Evolutionary conservation across 2,113 vertebrate species (phyloP).

Genomic region (Mormyrus lacerda): DNA sequence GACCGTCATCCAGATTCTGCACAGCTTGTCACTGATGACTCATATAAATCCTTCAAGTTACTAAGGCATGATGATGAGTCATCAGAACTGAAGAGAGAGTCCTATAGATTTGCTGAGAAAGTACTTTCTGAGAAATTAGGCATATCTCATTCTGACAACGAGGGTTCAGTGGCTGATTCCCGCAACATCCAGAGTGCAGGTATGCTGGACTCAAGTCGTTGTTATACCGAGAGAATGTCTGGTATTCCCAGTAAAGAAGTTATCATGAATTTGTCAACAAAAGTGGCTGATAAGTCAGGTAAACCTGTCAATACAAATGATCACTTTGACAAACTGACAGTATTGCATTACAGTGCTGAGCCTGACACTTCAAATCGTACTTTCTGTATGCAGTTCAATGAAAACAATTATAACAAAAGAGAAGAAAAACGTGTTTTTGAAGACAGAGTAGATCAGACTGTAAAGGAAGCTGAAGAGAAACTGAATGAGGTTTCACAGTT

Average conservation of each 20-base stretch:
- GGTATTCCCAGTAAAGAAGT: slow-evolving; percentile 76
- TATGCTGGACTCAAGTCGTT: slow-evolving; percentile 67
- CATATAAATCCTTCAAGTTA: slow-evolving; percentile 91
- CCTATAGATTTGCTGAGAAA: slow-evolving; percentile 98
- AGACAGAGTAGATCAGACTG: slow-evolving; percentile 94
- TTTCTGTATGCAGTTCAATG: slow-evolving; percentile 94
- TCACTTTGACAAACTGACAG: slow-evolving; percentile 90
- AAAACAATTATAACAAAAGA: slow-evolving; percentile 90
- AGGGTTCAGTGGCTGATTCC: slow-evolving; percentile 78
- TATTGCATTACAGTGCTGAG: slow-evolving; percentile 91
- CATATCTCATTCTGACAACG: slow-evolving; percentile 80
- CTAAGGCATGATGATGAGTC: slow-evolving; percentile 94
- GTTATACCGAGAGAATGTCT: slow-evolving; percentile 66
- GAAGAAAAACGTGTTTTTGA: slow-evolving; percentile 93
- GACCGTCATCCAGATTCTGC: slow-evolving; percentile 95
- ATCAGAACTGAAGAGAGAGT: slow-evolving; percentile 94
- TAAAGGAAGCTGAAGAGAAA: slow-evolving; percentile 98
- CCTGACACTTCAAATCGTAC: slow-evolving; percentile 88
- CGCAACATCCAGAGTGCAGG: slow-evolving; percentile 66
- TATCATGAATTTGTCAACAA: slow-evolving; percentile 81
- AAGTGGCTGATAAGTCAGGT: slow-evolving; percentile 79
- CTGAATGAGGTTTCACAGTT: slow-evolving; percentile 96
- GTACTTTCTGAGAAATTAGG: slow-evolving; percentile 98
- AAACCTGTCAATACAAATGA: slow-evolving; percentile 80
- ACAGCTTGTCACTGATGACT: slow-evolving; percentile 90